Base-by-base conservation (phyloP, 2,888 invertebrate species). In the Mythimna loreyi region DNA sequence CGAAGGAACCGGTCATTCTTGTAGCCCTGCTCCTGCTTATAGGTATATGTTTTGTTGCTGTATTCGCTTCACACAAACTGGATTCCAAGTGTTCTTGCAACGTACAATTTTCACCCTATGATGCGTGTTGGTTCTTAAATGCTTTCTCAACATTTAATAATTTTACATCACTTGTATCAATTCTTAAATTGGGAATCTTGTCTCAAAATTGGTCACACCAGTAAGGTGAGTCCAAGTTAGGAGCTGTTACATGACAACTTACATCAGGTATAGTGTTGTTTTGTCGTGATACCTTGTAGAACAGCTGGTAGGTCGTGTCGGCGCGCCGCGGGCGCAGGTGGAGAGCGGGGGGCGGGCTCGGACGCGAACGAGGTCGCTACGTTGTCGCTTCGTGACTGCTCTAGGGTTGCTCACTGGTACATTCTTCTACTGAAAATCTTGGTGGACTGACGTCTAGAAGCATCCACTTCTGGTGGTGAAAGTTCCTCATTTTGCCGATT, bases 281-380 rank as follows among this genome's bases (percentile, higher is more conserved):
- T 61, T 65, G 61, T 79, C 62, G 61, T 53, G 68, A 65, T 69
- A 73, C 45, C 68, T 67, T 59, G 67, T 71, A 43, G 66, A 70
- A 62, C 81, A 80, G 77, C 83, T 81, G 81, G 65, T 63, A 49
- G 63, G 45, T 52, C 52, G 57, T 25, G 19, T 55, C 19, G 49
- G 53, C 36, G 49, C 50, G 55, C 23, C 21, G 49, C 62, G 65
- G 50, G 19, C 28, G 50, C 75, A 23, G 65, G 60, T 59, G 56
- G 50, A 30, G 72, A 25, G 61, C 58, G 81, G 65, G 67, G 63
- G 40, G 62, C 50, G 70, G 63, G 52, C 61, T 70, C 53, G 56
- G 60, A 77, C 72, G 69, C 69, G 60, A 79, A 84, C 80, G 73
- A 77, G 80, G 82, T 74, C 74, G 80, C 82, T 79, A 59, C 76